Evolutionary conservation across 1,140 invertebrate genomes (phyloP).

Genomic region (Pinna nobilis): DNA sequence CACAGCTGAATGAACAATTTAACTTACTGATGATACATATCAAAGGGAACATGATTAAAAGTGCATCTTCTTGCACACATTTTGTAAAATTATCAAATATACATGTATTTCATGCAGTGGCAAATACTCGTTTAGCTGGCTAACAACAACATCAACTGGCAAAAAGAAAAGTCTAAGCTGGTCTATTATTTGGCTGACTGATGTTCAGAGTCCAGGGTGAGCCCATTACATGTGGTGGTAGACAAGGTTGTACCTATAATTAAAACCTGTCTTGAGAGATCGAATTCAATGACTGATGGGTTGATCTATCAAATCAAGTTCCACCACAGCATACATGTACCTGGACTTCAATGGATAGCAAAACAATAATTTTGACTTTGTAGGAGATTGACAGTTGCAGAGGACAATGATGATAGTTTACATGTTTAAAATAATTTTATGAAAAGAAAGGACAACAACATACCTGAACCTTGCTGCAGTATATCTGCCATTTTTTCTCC

Average conservation of each 20-base stretch:
- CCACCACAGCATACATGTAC: too few relatives aligned
- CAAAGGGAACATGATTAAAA: not conserved
- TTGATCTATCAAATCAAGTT: too few relatives aligned
- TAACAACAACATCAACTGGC: too few relatives aligned
- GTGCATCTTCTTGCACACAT: not conserved
- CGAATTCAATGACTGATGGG: too few relatives aligned
- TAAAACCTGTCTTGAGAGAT: too few relatives aligned
- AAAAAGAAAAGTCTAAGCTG: too few relatives aligned
- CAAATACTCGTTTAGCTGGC: too few relatives aligned
- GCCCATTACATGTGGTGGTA: too few relatives aligned
- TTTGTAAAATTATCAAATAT: not conserved
- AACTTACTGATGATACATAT: not conserved
- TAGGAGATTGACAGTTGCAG: not conserved
- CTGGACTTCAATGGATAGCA: not conserved
- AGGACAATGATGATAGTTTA: not conserved
- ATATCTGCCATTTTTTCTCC: constrained; percentile 98
- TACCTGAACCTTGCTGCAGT: constrained; percentile 90
- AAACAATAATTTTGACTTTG: not conserved
- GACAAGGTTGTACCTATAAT: too few relatives aligned
- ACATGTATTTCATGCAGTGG: too few relatives aligned
- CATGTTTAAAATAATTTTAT: not conserved
- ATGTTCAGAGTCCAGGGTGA: too few relatives aligned
- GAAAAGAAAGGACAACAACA: constrained; percentile 7
- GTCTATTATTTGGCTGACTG: too few relatives aligned
- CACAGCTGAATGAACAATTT: constrained; percentile 63